Evolutionary conservation across 1,140 invertebrate species (phyloP).

Genomic region (Aporrectodea caliginosa): DNA sequence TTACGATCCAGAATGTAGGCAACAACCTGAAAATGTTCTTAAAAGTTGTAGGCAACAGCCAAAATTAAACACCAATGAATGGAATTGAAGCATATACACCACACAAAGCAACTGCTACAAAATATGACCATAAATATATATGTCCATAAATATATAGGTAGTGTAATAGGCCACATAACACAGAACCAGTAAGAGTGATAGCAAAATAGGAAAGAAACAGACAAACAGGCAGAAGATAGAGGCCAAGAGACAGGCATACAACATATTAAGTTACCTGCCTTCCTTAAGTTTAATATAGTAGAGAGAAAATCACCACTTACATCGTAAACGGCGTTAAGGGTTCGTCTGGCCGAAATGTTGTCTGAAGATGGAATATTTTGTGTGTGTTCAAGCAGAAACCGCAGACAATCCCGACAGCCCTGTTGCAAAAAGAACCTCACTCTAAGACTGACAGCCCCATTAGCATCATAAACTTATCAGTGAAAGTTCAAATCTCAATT

Average conservation of each 20-base stretch:
- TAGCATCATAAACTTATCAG: background rate
- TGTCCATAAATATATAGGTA: background rate
- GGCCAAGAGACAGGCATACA: too few relatives aligned
- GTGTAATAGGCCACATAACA: background rate
- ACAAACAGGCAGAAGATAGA: too few relatives aligned
- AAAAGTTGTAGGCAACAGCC: background rate
- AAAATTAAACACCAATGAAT: background rate
- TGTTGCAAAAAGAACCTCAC: slow-evolving; percentile 46
- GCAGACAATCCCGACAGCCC: slow-evolving; percentile 57
- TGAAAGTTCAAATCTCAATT: background rate
- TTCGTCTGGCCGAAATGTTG: slow-evolving; percentile 41
- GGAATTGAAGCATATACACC: background rate
- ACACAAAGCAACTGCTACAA: background rate
- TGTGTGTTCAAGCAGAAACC: slow-evolving; percentile 73
- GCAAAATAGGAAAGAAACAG: background rate
- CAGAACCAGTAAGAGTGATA: background rate
- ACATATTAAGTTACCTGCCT: too few relatives aligned
- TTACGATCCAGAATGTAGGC: slow-evolving; percentile 88
- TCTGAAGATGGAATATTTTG: slow-evolving; percentile 39
- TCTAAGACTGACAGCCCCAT: background rate
- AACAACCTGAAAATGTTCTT: slow-evolving; percentile 60
- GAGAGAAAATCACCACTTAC: too few relatives aligned
- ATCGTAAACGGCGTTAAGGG: slow-evolving; percentile 44
- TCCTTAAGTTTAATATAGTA: too few relatives aligned
- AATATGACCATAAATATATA: background rate